These are phyloP conservation scores for Aramus guarauna DNA, from an alignment of 2,113 vertebrate genomes.

Conservation along the genomic window DNA sequence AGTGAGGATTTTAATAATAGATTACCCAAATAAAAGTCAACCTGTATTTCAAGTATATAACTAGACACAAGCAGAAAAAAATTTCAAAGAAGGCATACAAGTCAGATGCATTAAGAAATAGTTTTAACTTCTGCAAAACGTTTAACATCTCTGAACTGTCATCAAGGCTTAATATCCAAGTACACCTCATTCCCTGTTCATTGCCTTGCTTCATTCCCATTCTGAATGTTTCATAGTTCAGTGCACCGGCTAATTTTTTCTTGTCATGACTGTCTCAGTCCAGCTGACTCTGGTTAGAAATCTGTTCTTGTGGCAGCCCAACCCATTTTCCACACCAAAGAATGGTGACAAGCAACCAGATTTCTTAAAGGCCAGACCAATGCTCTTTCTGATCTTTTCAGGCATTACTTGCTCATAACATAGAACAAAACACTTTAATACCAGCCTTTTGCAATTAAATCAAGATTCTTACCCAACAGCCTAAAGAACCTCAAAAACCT, in stretches of 20 bases:
- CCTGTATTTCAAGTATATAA: neutral
- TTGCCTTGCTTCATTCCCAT: neutral
- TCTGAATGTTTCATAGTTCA: neutral
- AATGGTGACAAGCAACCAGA: neutral
- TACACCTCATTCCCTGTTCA: neutral
- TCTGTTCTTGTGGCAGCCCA: neutral
- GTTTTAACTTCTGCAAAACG: neutral
- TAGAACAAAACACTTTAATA: neutral
- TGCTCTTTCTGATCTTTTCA: neutral
- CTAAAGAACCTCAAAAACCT: neutral
- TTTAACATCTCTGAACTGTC: neutral
- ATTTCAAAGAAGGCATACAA: neutral
- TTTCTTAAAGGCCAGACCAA: neutral
- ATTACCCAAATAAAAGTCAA: neutral
- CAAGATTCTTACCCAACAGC: neutral
- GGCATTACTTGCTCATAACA: neutral
- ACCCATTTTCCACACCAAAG: neutral
- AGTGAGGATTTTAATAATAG: neutral
- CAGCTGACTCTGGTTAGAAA: neutral
- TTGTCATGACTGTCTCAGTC: neutral
- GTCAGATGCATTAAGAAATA: neutral
- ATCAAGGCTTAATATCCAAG: slow-evolving; percentile 4
- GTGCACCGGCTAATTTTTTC: neutral
- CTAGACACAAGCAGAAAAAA: neutral
- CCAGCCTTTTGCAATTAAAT: neutral